Conservation (phyloP, 2,888 invertebrate species). For the Liposcelis brunnea region DNA sequence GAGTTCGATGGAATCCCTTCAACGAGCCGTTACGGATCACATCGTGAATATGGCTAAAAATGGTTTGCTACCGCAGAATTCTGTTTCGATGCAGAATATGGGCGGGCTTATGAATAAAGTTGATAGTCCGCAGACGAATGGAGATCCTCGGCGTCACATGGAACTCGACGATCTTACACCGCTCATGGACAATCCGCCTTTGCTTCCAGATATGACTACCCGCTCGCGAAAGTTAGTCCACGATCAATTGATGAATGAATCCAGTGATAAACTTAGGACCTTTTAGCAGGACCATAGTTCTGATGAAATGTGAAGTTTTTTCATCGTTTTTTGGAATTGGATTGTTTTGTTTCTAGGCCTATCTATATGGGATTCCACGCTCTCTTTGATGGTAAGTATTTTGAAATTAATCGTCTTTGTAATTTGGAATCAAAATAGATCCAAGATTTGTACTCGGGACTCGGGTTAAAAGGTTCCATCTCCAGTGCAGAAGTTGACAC, state of each 20-base stretch:
- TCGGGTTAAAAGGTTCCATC: no score
- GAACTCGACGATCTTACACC: neutral
- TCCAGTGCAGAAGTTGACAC: no score
- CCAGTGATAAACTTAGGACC: slow-evolving; percentile 6
- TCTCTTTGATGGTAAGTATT: no score
- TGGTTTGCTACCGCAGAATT: slow-evolving; percentile 4
- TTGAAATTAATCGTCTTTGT: no score
- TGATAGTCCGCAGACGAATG: neutral
- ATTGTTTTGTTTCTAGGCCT: no score
- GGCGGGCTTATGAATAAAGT: neutral
- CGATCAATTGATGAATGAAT: neutral
- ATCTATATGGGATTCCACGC: no score
- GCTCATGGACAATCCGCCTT: no score
- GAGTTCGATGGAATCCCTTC: slow-evolving; percentile 2
- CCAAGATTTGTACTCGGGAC: no score
- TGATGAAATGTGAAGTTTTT: no score
- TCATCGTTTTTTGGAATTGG: no score
- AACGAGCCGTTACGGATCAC: slow-evolving; percentile 1
- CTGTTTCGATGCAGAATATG: slow-evolving; percentile 8
- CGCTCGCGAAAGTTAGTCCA: slow-evolving; percentile 1
- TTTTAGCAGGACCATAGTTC: neutral
- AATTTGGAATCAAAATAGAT: no score
- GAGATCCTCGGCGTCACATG: neutral
- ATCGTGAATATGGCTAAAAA: slow-evolving; percentile 1
- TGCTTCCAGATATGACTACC: neutral